phyloP scores from a whole-genome alignment of 2,113 vertebrate genomes.

The Cryptomyrus ogoouensis region DNA sequence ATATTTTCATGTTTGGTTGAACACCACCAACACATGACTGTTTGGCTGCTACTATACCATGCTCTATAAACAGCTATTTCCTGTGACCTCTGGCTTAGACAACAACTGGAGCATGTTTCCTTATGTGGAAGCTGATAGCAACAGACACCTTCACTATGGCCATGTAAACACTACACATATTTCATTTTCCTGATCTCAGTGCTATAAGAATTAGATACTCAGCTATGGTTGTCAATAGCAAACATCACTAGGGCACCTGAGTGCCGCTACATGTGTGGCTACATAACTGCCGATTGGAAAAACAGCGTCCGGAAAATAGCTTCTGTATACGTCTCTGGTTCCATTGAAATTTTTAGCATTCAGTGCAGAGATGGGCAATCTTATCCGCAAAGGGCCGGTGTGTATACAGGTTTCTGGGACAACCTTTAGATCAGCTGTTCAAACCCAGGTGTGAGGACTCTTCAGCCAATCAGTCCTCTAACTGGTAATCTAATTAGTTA shows the following conservation, averaged over 20 bases:
- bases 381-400: too few relatives aligned
- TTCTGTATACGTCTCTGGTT: neutral
- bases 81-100: neutral
- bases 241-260: neutral
- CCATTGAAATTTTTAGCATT: neutral
- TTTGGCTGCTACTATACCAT: neutral
- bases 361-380: neutral
- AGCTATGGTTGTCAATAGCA: neutral
- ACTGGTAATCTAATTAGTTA: too few relatives aligned
- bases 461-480: too few relatives aligned
- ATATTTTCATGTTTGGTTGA: neutral
- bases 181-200: neutral
- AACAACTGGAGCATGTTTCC: neutral
- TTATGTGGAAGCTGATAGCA: neutral
- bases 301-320: neutral
- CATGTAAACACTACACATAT: neutral
- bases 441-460: too few relatives aligned
- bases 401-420: too few relatives aligned
- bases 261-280: neutral
- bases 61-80: neutral
- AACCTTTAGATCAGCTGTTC: too few relatives aligned
- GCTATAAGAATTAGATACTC: neutral
- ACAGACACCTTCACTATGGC: neutral
- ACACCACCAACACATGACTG: neutral
- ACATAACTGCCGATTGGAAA: neutral